A percentile compares a stretch with the other conserved stretches of the same genome.
phyloP scores from a whole-genome alignment of 1,140 invertebrate genomes.

The Neelides sp. region DNA sequence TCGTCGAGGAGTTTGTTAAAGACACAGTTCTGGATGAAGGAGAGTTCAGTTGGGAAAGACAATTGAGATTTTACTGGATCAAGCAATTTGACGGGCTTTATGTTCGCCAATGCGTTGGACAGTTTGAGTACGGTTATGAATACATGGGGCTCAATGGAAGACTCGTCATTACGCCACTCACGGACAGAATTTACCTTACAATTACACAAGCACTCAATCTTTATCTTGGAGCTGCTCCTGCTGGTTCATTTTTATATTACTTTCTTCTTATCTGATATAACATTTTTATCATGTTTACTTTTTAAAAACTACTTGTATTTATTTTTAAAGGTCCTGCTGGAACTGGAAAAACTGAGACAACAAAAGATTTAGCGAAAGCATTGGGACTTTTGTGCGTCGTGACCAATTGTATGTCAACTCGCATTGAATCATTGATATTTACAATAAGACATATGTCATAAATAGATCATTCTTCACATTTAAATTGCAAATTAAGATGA shows the following conservation, averaged over 20 bases:
- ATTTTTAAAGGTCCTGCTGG: constrained; percentile 51
- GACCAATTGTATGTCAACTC: constrained; percentile 83
- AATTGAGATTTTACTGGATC: constrained; percentile 80
- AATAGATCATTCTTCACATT: too few relatives aligned
- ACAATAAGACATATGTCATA: too few relatives aligned
- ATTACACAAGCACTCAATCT: constrained; percentile 80
- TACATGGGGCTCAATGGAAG: constrained; percentile 86
- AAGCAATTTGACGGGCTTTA: constrained; percentile 65
- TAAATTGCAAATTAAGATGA: too few relatives aligned
- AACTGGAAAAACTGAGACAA: constrained; percentile 83
- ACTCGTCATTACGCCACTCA: constrained; percentile 77
- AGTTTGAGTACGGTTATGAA: constrained; percentile 82
- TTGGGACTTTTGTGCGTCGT: constrained; percentile 73
- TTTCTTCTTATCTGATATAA: not conserved
- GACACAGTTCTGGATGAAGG: constrained; percentile 60
- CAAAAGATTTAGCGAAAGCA: constrained; percentile 78
- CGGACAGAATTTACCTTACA: constrained; percentile 80
- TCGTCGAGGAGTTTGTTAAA: constrained; percentile 71
- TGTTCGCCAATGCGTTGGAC: constrained; percentile 69
- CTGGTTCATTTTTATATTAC: constrained; percentile 48
- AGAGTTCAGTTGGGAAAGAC: constrained; percentile 86
- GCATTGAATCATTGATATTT: too few relatives aligned
- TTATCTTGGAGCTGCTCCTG: constrained; percentile 74
- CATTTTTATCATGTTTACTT: not conserved
- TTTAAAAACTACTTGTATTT: constrained; percentile 31